A percentile compares a stretch with the other conserved stretches of the same genome.
Evolutionary conservation across 2,113 vertebrate genomes (phyloP).

Genomic region (Struthidea cinerea): DNA sequence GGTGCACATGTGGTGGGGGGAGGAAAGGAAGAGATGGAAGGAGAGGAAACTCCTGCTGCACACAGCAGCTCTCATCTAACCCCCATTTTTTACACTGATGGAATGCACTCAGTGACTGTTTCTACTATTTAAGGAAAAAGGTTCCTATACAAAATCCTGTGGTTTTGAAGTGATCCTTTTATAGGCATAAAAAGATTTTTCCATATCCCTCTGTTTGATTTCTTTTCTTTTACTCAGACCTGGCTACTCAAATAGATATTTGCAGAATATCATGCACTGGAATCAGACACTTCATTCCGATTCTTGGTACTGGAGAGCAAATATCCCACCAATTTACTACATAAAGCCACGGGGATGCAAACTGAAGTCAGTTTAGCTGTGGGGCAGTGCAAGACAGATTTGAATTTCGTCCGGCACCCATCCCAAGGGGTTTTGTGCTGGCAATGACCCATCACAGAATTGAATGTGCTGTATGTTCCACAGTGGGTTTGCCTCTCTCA

Average conservation of each 20-base stretch:
- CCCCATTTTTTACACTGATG: slow-evolving; percentile 13
- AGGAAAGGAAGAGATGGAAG: background rate
- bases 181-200: slow-evolving; percentile 63
- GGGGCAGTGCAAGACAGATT: background rate
- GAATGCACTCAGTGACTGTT: slow-evolving; percentile 23
- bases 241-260: background rate
- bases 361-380: background rate
- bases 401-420: background rate
- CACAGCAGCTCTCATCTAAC: background rate
- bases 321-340: background rate
- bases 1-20: accelerated
- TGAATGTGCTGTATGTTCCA: background rate
- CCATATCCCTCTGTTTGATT: slow-evolving; percentile 36
- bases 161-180: slow-evolving; percentile 63
- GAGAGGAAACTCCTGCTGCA: background rate
- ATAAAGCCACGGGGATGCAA: background rate
- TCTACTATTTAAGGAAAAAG: slow-evolving; percentile 62
- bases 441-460: background rate
- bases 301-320: background rate
- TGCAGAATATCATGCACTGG: background rate
- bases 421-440: background rate
- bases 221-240: slow-evolving; percentile 24
- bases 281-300: background rate
- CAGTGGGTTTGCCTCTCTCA: accelerated
- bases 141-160: slow-evolving; percentile 57